Base-by-base conservation (phyloP, 2,113 vertebrate genomes). In the Trichechus manatus region DNA sequence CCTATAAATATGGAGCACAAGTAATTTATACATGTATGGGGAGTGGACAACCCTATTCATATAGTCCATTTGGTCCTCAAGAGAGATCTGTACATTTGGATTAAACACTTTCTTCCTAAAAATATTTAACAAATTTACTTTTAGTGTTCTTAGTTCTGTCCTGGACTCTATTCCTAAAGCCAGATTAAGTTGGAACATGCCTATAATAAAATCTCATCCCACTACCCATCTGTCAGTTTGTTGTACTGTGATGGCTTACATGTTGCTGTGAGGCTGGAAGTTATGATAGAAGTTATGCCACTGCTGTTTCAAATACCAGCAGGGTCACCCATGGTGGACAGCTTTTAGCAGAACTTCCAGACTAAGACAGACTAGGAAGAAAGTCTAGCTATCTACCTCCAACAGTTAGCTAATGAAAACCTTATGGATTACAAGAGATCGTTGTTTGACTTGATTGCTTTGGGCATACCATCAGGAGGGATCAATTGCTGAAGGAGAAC, bases 41-140 rank as follows among this genome's bases (percentile, higher is more conserved):
- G 31, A 50, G 15, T 31, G 53, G 31, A 33, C 29, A 83, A 5
- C 23, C 66, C 85, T 44, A 25, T 77, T 85, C 39, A 17, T 75
- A 63, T 66, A 94, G 47, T 83, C 19, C 11, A n/a, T 63, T 5
- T 93, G 25, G 44, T 25, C 78, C 61, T 88, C 10, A 10, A 74
- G 94, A 90, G 77, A 87, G 47, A 53, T 84, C 72, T 44, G 5
- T 36, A 53, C n/a, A 47, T 64, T 83, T 94, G 75, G n/a, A 94
- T 84, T 47, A 8, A 84, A 84, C 1, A 75, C 14, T 68, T 92
- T 31, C 36, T 80, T 82, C 82, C 68, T 22, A 61, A 27, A 64
- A 74, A 42, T 85, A 66, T 56, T 88, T 64, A 80, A 53, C 7
- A 82, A 10, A 44, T 29, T 81, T 44, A 0, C 22, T 95, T 93